phyloP scores from a whole-genome alignment of 2,888 invertebrate genomes.

The Drosophila diplacantha region DNA sequence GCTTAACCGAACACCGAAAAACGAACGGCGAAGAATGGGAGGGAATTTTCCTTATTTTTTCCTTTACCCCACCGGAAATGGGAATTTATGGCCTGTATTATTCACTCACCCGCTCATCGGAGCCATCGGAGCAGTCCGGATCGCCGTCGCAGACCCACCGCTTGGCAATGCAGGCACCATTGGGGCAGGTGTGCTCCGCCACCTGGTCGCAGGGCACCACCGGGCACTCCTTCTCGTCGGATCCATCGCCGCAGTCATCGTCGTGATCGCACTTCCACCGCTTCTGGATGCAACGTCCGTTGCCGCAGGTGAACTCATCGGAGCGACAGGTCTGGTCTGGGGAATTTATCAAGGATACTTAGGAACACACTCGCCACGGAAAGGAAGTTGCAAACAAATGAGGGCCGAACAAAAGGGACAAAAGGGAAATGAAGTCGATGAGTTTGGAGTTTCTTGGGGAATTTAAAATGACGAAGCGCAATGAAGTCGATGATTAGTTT shows the following conservation, averaged over 20 bases:
- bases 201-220: constrained; percentile 84
- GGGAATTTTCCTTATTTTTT: neutral
- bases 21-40: neutral
- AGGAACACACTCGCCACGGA: constrained; percentile 13
- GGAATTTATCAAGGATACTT: constrained; percentile 42
- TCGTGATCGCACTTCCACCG: constrained; percentile 93
- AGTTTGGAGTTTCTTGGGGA: constrained; percentile 8
- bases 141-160: constrained; percentile 95
- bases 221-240: constrained; percentile 89
- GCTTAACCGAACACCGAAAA: constrained; percentile 31
- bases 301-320: constrained; percentile 94
- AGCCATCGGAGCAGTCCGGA: constrained; percentile 89
- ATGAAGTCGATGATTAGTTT: constrained; percentile 42
- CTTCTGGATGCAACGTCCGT: constrained; percentile 92
- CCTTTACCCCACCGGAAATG: constrained; percentile 21
- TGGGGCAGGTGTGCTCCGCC: constrained; percentile 88
- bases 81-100: constrained; percentile 40
- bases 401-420: constrained; percentile 18
- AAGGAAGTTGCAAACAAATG: constrained; percentile 12
- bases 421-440: constrained; percentile 45
- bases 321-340: constrained; percentile 94
- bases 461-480: constrained; percentile 17
- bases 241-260: constrained; percentile 91
- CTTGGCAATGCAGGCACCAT: constrained; percentile 88
- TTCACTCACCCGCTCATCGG: constrained; percentile 86